Evolutionary conservation across 2,113 vertebrate species (phyloP).

Genomic region (Thryonomys swinderianus): DNA sequence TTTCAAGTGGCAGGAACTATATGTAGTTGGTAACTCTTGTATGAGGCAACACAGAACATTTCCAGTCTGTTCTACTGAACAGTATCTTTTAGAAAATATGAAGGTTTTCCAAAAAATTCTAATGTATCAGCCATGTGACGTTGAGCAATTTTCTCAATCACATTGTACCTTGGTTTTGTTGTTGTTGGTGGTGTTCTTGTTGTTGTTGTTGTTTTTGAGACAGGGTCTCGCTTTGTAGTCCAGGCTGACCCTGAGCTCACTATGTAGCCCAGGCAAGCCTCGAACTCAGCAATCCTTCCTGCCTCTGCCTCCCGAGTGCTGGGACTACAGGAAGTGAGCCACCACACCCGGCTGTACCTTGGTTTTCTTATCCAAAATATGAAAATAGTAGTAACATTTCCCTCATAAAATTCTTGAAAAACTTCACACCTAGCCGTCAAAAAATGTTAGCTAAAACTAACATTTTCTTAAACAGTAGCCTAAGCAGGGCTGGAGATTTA

Average conservation of each 20-base stretch:
- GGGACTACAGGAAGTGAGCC: too few species aligned
- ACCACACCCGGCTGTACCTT: too few species aligned
- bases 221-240: too few species aligned
- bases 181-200: too few species aligned
- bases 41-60: neutral
- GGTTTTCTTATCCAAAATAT: neutral
- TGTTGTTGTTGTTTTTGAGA: too few species aligned
- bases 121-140: neutral
- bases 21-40: neutral
- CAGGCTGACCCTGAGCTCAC: too few species aligned
- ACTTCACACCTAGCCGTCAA: neutral
- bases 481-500: neutral
- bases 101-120: neutral
- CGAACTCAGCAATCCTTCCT: too few species aligned
- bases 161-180: neutral
- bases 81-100: neutral
- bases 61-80: neutral
- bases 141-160: slow-evolving; percentile 9
- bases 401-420: neutral
- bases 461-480: neutral
- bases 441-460: neutral
- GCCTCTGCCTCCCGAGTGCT: too few species aligned
- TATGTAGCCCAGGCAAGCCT: too few species aligned
- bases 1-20: neutral
- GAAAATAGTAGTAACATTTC: neutral